Conservation (phyloP, 1,140 invertebrate species). For the Rhysida immarginata region DNA sequence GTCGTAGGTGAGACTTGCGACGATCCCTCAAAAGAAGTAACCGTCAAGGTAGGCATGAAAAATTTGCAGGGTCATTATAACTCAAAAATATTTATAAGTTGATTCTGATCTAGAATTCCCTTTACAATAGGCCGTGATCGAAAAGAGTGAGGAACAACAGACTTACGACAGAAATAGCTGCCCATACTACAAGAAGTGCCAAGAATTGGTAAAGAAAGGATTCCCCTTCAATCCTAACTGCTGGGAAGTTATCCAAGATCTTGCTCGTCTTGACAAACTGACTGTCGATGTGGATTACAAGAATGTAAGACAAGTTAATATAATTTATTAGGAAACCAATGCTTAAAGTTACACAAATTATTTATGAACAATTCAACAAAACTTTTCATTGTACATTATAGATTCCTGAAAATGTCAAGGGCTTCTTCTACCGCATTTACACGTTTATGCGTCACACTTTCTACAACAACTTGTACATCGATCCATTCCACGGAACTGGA, state of each 20-base stretch:
- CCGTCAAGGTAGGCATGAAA: not conserved
- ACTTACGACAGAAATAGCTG: not conserved
- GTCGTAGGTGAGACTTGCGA: no score
- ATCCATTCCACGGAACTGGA: not conserved
- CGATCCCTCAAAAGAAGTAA: no score
- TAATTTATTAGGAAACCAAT: not conserved
- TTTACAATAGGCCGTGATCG: not conserved
- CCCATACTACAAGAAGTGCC: not conserved
- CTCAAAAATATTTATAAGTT: not conserved
- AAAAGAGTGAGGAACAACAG: not conserved
- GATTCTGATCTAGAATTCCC: not conserved
- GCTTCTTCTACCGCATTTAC: not conserved
- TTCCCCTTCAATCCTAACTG: not conserved
- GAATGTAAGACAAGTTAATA: not conserved
- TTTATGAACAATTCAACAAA: not conserved
- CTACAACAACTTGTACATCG: slow-evolving; percentile 3
- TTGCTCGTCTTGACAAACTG: not conserved
- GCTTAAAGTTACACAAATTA: not conserved
- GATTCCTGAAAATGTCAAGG: not conserved
- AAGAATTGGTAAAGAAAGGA: not conserved
- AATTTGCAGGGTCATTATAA: not conserved
- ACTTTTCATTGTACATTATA: not conserved
- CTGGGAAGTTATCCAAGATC: not conserved
- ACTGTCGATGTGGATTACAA: slow-evolving; percentile 5
- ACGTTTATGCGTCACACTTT: not conserved